These are phyloP conservation scores for Phalacrocorax pelagicus DNA, from an alignment of 2,113 vertebrate species.

Conservation along the genomic window DNA sequence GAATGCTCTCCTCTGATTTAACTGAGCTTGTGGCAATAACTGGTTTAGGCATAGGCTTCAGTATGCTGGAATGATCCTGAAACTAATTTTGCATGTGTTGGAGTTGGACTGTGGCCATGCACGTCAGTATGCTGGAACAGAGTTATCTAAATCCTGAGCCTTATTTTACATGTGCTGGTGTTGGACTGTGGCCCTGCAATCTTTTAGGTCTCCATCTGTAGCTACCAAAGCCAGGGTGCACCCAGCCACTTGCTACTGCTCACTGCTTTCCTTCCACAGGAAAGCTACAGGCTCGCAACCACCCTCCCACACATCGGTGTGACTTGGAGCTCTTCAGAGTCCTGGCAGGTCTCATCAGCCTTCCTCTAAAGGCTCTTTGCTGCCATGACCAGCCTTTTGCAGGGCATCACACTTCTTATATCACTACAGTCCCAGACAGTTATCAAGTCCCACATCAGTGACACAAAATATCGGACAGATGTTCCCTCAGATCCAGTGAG, in stretches of 20 bases:
- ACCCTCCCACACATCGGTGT: background rate
- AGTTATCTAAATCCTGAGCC: conserved; percentile 72
- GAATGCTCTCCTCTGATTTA: conserved; percentile 29
- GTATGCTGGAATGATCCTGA: conserved; percentile 69
- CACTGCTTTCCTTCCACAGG: background rate
- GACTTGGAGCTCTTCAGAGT: background rate
- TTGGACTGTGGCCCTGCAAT: conserved; percentile 69
- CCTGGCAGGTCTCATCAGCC: background rate
- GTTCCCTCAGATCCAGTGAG: background rate
- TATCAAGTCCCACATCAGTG: background rate
- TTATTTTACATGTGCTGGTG: conserved; percentile 72
- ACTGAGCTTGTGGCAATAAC: conserved; percentile 58
- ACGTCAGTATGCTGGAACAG: conserved; percentile 70
- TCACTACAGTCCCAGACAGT: background rate
- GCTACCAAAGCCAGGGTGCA: conserved; percentile 63
- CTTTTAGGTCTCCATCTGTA: conserved; percentile 70
- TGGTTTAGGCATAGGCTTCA: conserved; percentile 65
- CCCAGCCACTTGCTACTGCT: conserved; percentile 41
- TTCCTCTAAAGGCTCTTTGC: background rate
- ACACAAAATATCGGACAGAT: background rate
- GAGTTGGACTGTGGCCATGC: conserved; percentile 57
- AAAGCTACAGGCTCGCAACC: background rate
- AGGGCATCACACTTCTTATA: background rate
- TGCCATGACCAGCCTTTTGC: background rate
- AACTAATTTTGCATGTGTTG: conserved; percentile 74